Percentiles rank a stretch among this genome's conserved stretches.
Evolutionary conservation across 2,888 invertebrate species (phyloP).

Genomic region (Apamea sordens): DNA sequence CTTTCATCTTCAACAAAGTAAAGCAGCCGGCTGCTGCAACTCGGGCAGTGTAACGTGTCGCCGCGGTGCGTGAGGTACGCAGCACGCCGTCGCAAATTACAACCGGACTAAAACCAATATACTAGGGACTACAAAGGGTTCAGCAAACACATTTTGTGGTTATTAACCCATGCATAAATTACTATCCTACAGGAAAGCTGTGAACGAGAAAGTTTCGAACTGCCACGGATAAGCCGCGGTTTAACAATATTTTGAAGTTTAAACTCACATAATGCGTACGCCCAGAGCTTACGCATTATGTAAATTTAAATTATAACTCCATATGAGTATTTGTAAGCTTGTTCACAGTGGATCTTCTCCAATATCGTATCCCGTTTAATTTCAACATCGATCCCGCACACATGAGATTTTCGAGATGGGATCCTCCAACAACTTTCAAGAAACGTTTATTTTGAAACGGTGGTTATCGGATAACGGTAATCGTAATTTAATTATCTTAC

Average conservation of each 20-base stretch:
- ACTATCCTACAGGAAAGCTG: background rate
- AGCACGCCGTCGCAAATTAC: background rate
- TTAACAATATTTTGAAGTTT: conserved; percentile 9
- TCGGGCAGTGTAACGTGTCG: background rate
- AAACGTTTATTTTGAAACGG: conserved; percentile 26
- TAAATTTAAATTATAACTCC: background rate
- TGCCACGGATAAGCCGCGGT: background rate
- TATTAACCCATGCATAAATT: background rate
- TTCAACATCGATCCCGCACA: background rate
- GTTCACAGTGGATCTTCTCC: background rate
- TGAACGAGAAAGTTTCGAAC: background rate
- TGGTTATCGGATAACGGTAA: conserved; percentile 24
- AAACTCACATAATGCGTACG: too few species aligned
- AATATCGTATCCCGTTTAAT: background rate
- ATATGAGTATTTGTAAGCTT: background rate
- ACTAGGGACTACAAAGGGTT: conserved; percentile 15
- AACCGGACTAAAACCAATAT: conserved; percentile 15
- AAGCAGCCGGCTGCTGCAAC: background rate
- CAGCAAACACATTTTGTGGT: conserved; percentile 27
- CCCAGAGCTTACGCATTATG: background rate
- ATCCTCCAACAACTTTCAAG: background rate
- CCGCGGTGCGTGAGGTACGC: too few species aligned
- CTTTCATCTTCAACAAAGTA: background rate
- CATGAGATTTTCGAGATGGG: conserved; percentile 1
- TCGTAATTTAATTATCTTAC: conserved; percentile 27